These are phyloP conservation scores for Nyleta sp. DNA, from an alignment of 2,888 invertebrate genomes.

Conservation along the genomic window DNA sequence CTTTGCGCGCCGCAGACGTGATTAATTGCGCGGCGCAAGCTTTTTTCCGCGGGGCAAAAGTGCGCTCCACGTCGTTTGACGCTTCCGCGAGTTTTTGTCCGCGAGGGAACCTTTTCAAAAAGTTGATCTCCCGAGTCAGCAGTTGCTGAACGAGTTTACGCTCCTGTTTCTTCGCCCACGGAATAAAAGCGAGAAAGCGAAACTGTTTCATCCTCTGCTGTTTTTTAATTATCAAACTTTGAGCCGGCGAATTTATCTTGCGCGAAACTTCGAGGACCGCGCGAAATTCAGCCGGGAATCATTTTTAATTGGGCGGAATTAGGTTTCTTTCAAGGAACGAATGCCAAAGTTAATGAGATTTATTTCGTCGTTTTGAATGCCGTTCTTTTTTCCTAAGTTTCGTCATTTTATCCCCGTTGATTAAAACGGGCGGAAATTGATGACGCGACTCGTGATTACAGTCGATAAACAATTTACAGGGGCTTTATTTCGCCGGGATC, in stretches of 20 bases:
- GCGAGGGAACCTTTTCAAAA: conserved; percentile 35
- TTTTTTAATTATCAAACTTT: conserved; percentile 38
- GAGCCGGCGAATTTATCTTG: conserved; percentile 35
- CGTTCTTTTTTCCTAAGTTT: not conserved
- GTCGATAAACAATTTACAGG: conserved; percentile 12
- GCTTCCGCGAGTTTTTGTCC: conserved; percentile 31
- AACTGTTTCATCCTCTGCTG: conserved; percentile 12
- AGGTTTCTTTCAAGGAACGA: conserved; percentile 18
- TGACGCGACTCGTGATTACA: not conserved
- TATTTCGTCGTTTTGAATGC: conserved; percentile 10
- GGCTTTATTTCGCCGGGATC: not conserved
- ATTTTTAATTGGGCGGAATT: conserved; percentile 47
- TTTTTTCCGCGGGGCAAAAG: conserved; percentile 37
- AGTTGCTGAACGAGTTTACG: conserved; percentile 38
- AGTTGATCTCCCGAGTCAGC: conserved; percentile 44
- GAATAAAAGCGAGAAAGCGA: not conserved
- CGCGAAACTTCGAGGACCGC: conserved; percentile 32
- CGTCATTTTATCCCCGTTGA: not conserved
- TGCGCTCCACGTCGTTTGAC: conserved; percentile 32
- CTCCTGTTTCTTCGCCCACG: conserved; percentile 6
- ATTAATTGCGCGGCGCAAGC: conserved; percentile 50
- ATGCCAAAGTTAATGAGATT: conserved; percentile 32
- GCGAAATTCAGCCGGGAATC: conserved; percentile 42
- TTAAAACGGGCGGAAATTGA: conserved; percentile 6
- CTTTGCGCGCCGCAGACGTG: conserved; percentile 27